These are phyloP conservation scores for Pangasius krempfi DNA, from an alignment of 2,797 vertebrate species.

Conservation along the genomic window DNA sequence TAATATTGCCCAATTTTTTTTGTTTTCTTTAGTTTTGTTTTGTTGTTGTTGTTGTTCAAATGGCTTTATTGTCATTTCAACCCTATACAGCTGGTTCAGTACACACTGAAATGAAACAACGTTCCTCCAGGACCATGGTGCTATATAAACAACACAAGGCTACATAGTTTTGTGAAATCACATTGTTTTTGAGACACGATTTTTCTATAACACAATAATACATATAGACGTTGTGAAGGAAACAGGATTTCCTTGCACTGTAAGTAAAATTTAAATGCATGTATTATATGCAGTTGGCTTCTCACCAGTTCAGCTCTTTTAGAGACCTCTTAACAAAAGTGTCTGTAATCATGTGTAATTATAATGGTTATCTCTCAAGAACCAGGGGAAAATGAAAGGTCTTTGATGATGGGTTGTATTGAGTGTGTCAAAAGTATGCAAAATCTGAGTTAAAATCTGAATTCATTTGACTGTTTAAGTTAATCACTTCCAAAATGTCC, in stretches of 20 bases:
- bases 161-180: neutral
- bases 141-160: no score
- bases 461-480: neutral
- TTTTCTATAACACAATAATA: neutral
- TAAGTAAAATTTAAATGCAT: neutral
- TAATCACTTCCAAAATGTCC: neutral
- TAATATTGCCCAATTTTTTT: constrained; percentile 13
- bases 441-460: neutral
- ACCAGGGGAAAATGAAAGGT: constrained; percentile 65
- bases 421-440: neutral
- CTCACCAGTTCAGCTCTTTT: constrained; percentile 20
- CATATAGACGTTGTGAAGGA: constrained; percentile 1
- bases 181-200: neutral
- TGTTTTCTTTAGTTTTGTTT: no score
- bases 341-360: constrained; percentile 63
- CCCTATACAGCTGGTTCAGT: no score
- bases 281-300: constrained; percentile 15
- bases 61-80: no score
- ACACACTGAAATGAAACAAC: no score
- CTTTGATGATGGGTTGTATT: constrained; percentile 25
- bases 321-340: constrained; percentile 61
- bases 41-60: no score
- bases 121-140: no score
- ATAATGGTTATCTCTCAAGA: constrained; percentile 61
- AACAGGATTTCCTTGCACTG: neutral